phyloP scores from a whole-genome alignment of 2,113 vertebrate species.

The Oxyruncus cristatus region DNA sequence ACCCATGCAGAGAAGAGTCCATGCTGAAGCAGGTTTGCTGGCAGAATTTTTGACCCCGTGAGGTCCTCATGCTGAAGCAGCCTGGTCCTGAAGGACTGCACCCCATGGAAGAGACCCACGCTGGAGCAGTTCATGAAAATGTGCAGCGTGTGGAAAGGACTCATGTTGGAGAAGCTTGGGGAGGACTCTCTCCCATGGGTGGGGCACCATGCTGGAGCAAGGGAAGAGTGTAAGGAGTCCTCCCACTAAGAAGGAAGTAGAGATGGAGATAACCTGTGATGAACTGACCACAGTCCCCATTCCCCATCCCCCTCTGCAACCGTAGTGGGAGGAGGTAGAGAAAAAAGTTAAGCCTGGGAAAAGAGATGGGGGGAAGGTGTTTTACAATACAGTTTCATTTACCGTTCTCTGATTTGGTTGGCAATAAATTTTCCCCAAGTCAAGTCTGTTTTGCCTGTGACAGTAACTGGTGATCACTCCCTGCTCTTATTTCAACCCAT shows the following conservation, averaged over 20 bases:
- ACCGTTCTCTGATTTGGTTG: neutral
- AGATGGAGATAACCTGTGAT: neutral
- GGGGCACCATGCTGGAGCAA: accelerated
- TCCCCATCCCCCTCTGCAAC: too few species aligned
- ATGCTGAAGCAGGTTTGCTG: accelerated
- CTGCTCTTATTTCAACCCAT: neutral
- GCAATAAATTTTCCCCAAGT: neutral
- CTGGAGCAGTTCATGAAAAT: neutral
- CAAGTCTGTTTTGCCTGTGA: neutral
- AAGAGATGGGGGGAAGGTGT: neutral
- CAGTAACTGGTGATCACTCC: neutral
- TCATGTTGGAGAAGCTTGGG: neutral
- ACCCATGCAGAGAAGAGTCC: neutral
- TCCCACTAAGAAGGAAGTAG: neutral
- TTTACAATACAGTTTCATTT: neutral
- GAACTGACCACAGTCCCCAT: accelerated
- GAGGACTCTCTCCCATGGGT: neutral
- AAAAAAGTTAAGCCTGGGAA: neutral
- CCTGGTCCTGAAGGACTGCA: neutral
- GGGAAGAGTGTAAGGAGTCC: neutral
- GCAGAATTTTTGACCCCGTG: neutral
- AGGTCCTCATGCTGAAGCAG: accelerated
- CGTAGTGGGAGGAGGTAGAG: neutral
- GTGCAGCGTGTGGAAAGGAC: neutral
- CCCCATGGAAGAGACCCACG: neutral